Percentiles rank a stretch among this genome's conserved stretches.
Conservation (phyloP, 2,113 vertebrate species). For the Anolis sagrei region DNA sequence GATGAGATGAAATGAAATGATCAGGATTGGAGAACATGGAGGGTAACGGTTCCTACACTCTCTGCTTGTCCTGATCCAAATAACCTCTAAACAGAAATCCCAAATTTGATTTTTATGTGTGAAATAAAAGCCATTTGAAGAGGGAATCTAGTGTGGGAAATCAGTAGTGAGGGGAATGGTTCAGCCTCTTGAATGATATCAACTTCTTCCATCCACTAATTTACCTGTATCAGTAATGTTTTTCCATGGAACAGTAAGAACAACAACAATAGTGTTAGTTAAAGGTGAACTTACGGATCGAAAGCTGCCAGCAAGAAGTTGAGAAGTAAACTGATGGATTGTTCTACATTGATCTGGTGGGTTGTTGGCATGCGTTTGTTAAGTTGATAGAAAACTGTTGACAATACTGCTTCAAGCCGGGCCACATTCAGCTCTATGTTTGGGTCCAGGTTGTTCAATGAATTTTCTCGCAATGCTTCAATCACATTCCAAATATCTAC, state of each 20-base stretch:
- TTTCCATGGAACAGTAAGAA: not conserved
- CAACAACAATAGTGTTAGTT: not conserved
- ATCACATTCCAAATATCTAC: conserved; percentile 99
- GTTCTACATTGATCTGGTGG: conserved; percentile 95
- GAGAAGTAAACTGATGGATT: conserved; percentile 92
- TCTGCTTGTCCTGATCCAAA: not conserved
- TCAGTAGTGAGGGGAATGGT: not conserved
- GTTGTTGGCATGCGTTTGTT: conserved; percentile 98
- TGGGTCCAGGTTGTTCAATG: conserved; percentile 91
- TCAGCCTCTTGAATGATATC: not conserved
- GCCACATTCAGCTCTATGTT: conserved; percentile 89
- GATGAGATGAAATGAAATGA: not conserved
- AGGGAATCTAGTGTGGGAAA: not conserved
- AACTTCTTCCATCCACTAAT: not conserved
- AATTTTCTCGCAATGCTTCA: conserved; percentile 93
- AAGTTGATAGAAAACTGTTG: conserved; percentile 96
- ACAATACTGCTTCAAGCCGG: conserved; percentile 92
- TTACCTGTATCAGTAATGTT: not conserved
- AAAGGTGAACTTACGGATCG: conserved; percentile 87
- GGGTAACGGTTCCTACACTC: not conserved
- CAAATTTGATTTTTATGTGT: not conserved
- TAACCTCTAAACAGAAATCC: not conserved
- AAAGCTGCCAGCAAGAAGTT: conserved; percentile 97
- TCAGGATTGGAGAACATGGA: not conserved
- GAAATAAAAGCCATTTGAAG: not conserved